These are phyloP conservation scores for Drosophila koepferae DNA, from an alignment of 2,888 invertebrate species.

Conservation along the genomic window DNA sequence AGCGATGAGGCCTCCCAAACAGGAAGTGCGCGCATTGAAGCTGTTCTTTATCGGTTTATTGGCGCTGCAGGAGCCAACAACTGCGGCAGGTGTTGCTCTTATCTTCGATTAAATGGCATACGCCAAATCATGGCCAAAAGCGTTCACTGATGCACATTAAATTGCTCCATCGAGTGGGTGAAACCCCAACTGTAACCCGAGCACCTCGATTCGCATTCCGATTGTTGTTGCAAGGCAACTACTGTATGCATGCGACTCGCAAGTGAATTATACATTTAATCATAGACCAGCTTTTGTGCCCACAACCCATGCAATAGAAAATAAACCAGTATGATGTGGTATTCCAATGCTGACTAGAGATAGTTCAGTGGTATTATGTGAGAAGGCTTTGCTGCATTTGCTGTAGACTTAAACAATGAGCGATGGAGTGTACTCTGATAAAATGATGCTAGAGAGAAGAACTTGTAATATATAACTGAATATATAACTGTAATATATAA, in stretches of 20 bases:
- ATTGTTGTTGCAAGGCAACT: neutral
- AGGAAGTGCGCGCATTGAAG: conserved; percentile 55
- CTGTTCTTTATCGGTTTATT: conserved; percentile 70
- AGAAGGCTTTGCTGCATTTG: neutral
- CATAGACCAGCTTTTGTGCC: neutral
- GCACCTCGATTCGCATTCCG: conserved; percentile 19
- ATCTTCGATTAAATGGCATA: conserved; percentile 79
- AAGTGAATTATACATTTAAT: conserved; percentile 1
- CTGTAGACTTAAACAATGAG: too few relatives aligned
- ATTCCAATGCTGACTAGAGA: neutral
- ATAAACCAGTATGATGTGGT: neutral
- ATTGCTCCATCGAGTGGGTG: conserved; percentile 49
- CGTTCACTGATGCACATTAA: conserved; percentile 70
- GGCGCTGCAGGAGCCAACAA: conserved; percentile 71
- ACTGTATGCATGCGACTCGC: neutral
- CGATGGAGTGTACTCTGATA: too few relatives aligned
- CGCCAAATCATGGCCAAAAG: conserved; percentile 77
- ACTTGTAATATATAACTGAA: too few relatives aligned
- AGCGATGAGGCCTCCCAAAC: conserved; percentile 18
- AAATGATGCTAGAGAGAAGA: too few relatives aligned
- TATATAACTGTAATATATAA: too few relatives aligned
- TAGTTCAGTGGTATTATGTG: neutral
- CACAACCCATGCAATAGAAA: neutral
- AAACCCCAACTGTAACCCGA: conserved; percentile 46
- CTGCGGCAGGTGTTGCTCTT: conserved; percentile 77